phyloP scores from a whole-genome alignment of 2,888 invertebrate species.

The Dynastes grantii region DNA sequence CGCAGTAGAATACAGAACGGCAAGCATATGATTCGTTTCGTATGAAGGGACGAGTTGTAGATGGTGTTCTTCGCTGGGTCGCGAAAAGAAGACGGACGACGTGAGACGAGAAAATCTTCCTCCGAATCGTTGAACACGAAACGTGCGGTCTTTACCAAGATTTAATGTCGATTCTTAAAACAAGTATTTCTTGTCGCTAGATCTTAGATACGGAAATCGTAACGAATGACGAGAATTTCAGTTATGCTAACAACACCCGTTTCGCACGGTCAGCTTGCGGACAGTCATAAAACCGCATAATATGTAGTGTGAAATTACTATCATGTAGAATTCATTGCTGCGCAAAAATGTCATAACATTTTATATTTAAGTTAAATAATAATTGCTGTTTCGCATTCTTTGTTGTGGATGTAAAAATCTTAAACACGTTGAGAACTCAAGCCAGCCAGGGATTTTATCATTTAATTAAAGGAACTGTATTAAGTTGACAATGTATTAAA shows the following conservation, averaged over 20 bases:
- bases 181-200: constrained; percentile 52
- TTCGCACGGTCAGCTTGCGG: background rate
- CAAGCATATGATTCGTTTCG: constrained; percentile 23
- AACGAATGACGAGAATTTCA: constrained; percentile 37
- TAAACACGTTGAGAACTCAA: no score
- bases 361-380: no score
- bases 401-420: no score
- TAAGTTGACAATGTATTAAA: no score
- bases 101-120: constrained; percentile 52
- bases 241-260: constrained; percentile 31
- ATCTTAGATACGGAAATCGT: constrained; percentile 32
- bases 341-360: no score
- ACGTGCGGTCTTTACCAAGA: constrained; percentile 68
- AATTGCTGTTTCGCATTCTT: no score
- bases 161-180: constrained; percentile 67
- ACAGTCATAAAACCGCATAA: background rate
- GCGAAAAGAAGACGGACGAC: constrained; percentile 46
- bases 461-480: no score
- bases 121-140: constrained; percentile 54
- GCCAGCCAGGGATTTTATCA: no score
- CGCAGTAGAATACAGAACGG: constrained; percentile 34
- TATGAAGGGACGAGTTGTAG: constrained; percentile 34
- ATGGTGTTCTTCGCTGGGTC: constrained; percentile 21
- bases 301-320: background rate
- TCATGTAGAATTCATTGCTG: no score